Conservation (phyloP, 2,113 vertebrate species). For the Camarhynchus parvulus region DNA sequence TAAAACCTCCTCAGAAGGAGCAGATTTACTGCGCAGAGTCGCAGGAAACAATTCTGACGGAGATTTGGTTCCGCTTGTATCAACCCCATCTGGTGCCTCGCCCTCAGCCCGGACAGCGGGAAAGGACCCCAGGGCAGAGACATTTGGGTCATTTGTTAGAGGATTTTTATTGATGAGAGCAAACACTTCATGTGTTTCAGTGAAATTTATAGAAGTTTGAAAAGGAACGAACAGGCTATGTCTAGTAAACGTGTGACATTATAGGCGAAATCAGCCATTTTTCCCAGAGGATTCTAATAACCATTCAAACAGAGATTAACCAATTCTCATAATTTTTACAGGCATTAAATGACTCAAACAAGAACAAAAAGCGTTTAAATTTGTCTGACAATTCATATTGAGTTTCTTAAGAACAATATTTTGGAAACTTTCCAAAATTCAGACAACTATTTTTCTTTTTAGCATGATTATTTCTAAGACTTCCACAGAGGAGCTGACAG, state of each 20-base stretch:
- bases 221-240: neutral
- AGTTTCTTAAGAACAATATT: neutral
- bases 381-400: neutral
- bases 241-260: neutral
- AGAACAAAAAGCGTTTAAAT: neutral
- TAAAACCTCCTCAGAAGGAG: neutral
- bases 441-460: neutral
- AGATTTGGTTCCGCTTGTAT: neutral
- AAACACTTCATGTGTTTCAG: neutral
- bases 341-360: neutral
- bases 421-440: neutral
- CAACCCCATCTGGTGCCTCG: neutral
- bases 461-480: neutral
- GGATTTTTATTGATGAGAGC: neutral
- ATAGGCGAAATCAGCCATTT: neutral
- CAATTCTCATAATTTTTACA: neutral
- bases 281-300: neutral
- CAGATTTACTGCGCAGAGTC: neutral
- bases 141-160: rapidly evolving
- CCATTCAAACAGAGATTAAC: neutral
- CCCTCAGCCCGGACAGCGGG: neutral
- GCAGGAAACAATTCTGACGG: neutral
- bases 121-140: neutral
- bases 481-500: neutral
- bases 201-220: neutral